These are phyloP conservation scores for Myrmecobius fasciatus DNA, from an alignment of 2,113 vertebrate genomes.

Conservation along the genomic window DNA sequence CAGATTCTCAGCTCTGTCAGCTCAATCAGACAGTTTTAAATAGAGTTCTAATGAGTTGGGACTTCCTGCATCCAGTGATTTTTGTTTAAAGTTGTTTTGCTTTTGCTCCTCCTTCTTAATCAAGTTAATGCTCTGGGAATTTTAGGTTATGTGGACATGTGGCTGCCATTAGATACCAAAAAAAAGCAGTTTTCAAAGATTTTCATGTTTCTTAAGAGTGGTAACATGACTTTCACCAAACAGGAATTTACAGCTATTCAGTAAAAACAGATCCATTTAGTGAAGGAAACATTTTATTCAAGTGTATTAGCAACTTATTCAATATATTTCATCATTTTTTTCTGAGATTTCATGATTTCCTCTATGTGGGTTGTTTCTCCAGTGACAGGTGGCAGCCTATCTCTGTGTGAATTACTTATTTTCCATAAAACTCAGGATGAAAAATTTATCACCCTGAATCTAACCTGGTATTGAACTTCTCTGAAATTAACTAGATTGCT, in stretches of 20 bases:
- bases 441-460: background rate
- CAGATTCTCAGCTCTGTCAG: conserved; percentile 7
- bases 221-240: background rate
- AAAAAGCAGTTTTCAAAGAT: conserved; percentile 47
- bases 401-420: background rate
- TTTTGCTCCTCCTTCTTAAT: conserved; percentile 48
- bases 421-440: background rate
- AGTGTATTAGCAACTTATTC: background rate
- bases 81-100: conserved; percentile 53
- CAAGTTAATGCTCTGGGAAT: conserved; percentile 54
- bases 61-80: conserved; percentile 47
- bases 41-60: conserved; percentile 38
- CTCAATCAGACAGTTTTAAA: conserved; percentile 43
- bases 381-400: background rate
- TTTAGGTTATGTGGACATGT: conserved; percentile 34
- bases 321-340: background rate
- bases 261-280: background rate
- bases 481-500: background rate
- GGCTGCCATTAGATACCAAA: conserved; percentile 52
- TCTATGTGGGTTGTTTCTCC: background rate
- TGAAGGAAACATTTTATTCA: too few relatives aligned
- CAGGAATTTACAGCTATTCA: background rate
- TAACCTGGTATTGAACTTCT: background rate
- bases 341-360: background rate
- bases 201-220: conserved; percentile 39